Evolutionary conservation across 2,888 invertebrate species (phyloP).

Genomic region (Sclerodermus sp.): DNA sequence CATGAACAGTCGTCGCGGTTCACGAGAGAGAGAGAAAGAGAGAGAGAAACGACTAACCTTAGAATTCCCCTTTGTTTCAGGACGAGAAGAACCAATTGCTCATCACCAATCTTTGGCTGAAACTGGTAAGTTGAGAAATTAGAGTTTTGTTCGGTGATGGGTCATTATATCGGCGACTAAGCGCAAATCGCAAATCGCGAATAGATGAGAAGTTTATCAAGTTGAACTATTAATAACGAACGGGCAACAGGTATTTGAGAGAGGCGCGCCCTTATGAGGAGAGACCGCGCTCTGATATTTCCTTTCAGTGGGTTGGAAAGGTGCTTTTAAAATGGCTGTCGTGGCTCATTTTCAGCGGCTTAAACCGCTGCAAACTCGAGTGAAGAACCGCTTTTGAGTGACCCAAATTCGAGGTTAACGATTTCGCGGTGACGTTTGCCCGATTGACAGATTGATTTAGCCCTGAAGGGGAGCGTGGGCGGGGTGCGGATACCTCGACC

Average conservation of each 20-base stretch:
- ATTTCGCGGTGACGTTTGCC: constrained; percentile 28
- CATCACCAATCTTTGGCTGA: constrained; percentile 95
- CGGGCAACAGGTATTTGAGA: constrained; percentile 28
- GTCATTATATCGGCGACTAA: no score
- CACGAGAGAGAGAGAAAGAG: no score
- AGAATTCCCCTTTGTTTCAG: constrained; percentile 64
- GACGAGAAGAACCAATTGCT: constrained; percentile 97
- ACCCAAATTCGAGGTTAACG: constrained; percentile 41
- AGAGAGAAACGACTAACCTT: no score
- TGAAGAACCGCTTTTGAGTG: constrained; percentile 31
- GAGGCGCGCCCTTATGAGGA: constrained; percentile 28
- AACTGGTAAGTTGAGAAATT: constrained; percentile 76
- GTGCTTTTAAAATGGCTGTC: constrained; percentile 28
- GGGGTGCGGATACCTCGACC: no score
- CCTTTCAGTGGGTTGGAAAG: constrained; percentile 22
- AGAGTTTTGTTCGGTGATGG: not conserved
- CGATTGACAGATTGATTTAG: constrained; percentile 32
- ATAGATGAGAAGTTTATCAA: constrained; percentile 27
- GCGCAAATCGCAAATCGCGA: constrained; percentile 13
- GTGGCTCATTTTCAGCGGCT: constrained; percentile 38
- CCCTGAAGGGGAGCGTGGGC: no score
- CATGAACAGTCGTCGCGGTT: no score
- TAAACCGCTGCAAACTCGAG: constrained; percentile 27
- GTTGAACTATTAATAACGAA: constrained; percentile 28
- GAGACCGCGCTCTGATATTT: constrained; percentile 27